Evolutionary conservation across 2,797 vertebrate species (phyloP).

Genomic region (Coracias cyanogaster): DNA sequence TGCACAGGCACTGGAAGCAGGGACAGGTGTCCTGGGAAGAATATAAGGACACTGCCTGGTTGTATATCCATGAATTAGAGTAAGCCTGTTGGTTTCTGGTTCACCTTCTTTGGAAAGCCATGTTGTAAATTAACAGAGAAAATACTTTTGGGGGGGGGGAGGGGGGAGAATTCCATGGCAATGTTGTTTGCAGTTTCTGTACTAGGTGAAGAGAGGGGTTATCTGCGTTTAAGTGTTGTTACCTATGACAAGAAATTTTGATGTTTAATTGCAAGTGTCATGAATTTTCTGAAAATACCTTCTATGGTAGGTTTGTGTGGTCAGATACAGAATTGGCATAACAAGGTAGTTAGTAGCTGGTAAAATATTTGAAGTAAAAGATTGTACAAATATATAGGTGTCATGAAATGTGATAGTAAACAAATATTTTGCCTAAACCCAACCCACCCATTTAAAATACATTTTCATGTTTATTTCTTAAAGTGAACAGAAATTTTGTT

Average conservation of each 20-base stretch:
- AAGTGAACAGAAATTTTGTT: neutral
- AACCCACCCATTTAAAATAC: neutral
- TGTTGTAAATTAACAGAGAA: neutral
- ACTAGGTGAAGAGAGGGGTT: neutral
- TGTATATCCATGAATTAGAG: neutral
- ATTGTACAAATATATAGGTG: neutral
- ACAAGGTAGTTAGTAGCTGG: neutral
- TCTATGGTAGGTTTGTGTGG: neutral
- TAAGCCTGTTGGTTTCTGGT: neutral
- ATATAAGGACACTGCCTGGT: too few relatives aligned
- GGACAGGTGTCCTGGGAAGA: too few relatives aligned
- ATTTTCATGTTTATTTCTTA: neutral
- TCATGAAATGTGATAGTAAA: neutral
- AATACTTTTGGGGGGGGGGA: neutral
- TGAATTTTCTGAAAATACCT: neutral
- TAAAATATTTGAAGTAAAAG: neutral
- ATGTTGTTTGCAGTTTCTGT: neutral
- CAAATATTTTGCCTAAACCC: neutral
- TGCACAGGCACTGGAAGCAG: too few relatives aligned
- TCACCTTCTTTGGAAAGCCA: neutral
- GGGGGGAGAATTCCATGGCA: neutral
- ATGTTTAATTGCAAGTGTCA: neutral
- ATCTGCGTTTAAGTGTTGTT: neutral
- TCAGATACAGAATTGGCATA: neutral
- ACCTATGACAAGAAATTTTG: neutral